Evolutionary conservation across 2,797 vertebrate species (phyloP), one percentile per base, ranked within the genome.

Genomic region (Saxicola maurus): DNA sequence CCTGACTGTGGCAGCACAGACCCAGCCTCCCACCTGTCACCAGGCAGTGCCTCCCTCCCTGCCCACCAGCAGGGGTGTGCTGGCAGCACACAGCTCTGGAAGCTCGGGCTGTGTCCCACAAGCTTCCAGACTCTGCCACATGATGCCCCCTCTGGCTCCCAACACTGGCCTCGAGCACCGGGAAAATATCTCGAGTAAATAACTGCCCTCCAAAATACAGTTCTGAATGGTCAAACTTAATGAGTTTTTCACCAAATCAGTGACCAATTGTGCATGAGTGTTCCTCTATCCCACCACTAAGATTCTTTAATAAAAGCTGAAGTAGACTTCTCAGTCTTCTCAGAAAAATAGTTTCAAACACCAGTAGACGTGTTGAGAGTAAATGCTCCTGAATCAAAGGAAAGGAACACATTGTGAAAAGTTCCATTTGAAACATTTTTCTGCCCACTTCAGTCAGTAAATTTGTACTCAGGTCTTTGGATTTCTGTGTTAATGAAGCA

Each of bases 51-150:
- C 43, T 43, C 43, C 18, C 30, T 71, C 38, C 56, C 43, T 48
- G 45, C 18, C 13, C 61, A 71, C 33, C 55, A 28, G 35, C 17
- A 4, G 56, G 15, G 7, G 62, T 33, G 52, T 4, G 10, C 55
- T 11, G 6, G 64, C 37, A 35, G 14, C 24, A 43, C 42, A 43
- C 61, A 53, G 38, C 48, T 15, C 66, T 6, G 0, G 0, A 14
- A 53, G 31, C 14, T 51, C 2, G 0, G 43, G 21, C 35, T 49
- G 27, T 28, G 49, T 23, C 42, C 40, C 51, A 49, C 35, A 4
- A 3, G 5, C 5, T 46, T 37, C 56, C 52, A 45, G 53, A 11
- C 30, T 13, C 28, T 33, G 51, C 51, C 17, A 64, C 0, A 6
- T 8, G 53, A 71, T 75, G n/a, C 28, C 13, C 13, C 42, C 49